A percentile compares a stretch with the other conserved stretches of the same genome.
Conservation (phyloP, 1,140 invertebrate genomes). For the Drosophila sechellia region DNA sequence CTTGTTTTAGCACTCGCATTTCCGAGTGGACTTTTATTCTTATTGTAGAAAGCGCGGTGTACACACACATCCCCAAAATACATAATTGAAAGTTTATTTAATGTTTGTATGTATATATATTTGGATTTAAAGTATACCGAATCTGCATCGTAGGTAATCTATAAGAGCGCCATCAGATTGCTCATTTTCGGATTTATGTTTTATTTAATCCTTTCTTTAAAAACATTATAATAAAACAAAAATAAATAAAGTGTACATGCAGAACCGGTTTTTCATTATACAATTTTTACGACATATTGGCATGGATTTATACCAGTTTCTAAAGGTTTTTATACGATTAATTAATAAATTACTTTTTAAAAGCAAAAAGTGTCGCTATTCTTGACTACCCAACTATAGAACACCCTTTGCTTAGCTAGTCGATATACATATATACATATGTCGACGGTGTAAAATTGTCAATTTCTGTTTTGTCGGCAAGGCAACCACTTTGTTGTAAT, state of each 20-base stretch:
- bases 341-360: no score
- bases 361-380: no score
- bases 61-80: background rate
- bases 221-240: background rate
- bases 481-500: no score
- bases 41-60: background rate
- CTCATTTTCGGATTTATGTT: background rate
- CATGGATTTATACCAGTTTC: no score
- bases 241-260: background rate
- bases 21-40: background rate
- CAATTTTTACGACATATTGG: no score
- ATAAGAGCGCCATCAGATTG: background rate
- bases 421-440: no score
- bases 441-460: no score
- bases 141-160: background rate
- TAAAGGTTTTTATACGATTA: no score
- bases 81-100: background rate
- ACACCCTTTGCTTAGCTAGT: no score
- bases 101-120: background rate
- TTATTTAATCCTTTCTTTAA: background rate
- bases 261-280: background rate
- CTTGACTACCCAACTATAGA: no score
- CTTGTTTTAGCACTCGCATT: conserved; percentile 3
- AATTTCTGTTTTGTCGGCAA: no score
- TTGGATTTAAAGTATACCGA: background rate